These are phyloP conservation scores for Heliangelus exortis DNA, from an alignment of 2,797 vertebrate species.

Conservation along the genomic window DNA sequence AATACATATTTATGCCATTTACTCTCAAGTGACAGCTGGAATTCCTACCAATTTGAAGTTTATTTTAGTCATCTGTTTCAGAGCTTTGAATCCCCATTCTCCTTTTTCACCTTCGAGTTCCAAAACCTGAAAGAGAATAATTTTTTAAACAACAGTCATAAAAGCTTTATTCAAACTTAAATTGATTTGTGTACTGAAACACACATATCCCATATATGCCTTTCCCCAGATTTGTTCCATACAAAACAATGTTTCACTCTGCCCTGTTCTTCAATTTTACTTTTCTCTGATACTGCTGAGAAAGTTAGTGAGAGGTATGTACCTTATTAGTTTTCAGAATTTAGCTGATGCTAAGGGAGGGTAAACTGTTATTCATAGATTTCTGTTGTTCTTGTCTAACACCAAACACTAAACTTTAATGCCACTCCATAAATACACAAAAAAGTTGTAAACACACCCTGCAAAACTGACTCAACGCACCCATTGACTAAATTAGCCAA, in stretches of 20 bases:
- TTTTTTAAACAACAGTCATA: neutral
- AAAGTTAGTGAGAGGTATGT: neutral
- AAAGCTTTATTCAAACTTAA: neutral
- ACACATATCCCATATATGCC: neutral
- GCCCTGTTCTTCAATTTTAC: neutral
- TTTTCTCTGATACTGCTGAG: neutral
- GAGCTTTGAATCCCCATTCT: constrained; percentile 99
- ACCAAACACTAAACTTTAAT: neutral
- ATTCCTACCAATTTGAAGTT: constrained; percentile 97
- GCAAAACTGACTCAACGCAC: neutral
- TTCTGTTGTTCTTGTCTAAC: neutral
- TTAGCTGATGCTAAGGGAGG: neutral
- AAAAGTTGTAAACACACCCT: neutral
- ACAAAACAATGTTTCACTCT: neutral
- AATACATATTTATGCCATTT: constrained; percentile 6
- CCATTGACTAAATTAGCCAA: neutral
- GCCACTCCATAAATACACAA: neutral
- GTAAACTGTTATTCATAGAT: neutral
- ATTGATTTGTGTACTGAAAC: neutral
- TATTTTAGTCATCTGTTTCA: constrained; percentile 99
- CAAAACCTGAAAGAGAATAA: constrained; percentile 86
- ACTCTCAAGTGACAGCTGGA: neutral
- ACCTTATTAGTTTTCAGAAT: neutral
- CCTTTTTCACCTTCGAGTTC: constrained; percentile 99
- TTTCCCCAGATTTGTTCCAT: neutral